Conservation (phyloP, 1,140 invertebrate genomes). For the Orussus abietinus region DNA sequence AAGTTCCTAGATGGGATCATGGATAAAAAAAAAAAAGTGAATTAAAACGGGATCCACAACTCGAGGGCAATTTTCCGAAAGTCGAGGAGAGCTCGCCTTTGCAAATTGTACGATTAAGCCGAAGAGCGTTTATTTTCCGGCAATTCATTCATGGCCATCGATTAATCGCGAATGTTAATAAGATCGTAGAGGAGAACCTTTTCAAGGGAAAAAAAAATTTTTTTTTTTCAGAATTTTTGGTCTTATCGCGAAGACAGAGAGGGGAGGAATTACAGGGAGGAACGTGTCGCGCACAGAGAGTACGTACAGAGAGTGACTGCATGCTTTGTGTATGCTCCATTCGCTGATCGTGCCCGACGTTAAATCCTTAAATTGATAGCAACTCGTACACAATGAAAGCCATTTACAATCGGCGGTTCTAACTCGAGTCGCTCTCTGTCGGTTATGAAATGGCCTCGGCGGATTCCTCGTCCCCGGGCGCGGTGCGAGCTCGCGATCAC, state of each 20-base stretch:
- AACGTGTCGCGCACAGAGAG: too few species aligned
- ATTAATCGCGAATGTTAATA: background rate
- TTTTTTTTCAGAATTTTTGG: conserved; percentile 3
- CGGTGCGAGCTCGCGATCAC: too few species aligned
- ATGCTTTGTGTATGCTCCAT: background rate
- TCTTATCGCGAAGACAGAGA: conserved; percentile 15
- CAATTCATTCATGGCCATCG: too few species aligned
- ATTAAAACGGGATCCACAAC: conserved; percentile 1
- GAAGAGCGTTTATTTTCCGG: too few species aligned
- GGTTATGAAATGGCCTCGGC: conserved; percentile 36
- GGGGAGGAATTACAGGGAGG: conserved; percentile 24
- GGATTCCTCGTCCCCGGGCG: conserved; percentile 17
- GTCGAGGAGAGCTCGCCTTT: too few species aligned
- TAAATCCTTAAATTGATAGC: conserved; percentile 50
- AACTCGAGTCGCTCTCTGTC: conserved; percentile 32
- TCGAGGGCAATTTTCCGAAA: background rate
- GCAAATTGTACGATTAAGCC: too few species aligned
- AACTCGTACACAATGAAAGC: conserved; percentile 51
- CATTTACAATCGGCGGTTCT: conserved; percentile 46
- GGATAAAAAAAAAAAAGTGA: too few species aligned
- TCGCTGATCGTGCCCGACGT: conserved; percentile 22
- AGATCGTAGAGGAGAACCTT: conserved; percentile 23
- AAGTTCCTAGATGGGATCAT: conserved; percentile 8
- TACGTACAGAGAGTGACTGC: background rate
- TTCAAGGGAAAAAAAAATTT: conserved; percentile 7